These are phyloP conservation scores for Dendroctonus ponderosae DNA, from an alignment of 1,140 invertebrate genomes.

Conservation along the genomic window DNA sequence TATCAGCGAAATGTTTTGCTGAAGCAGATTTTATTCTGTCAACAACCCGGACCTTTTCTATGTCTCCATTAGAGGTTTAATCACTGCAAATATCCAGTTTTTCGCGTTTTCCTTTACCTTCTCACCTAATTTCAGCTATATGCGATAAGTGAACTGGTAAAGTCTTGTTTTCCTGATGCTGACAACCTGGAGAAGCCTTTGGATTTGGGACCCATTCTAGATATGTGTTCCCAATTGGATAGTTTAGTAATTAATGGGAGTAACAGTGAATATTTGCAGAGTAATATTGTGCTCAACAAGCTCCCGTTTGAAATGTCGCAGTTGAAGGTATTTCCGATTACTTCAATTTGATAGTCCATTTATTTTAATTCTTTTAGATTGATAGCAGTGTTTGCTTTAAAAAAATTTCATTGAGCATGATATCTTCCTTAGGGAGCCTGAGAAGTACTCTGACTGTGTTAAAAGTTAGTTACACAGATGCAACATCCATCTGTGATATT, in stretches of 20 bases:
- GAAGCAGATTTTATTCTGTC: conserved; percentile 67
- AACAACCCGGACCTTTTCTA: conserved; percentile 60
- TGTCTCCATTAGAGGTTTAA: conserved; percentile 71
- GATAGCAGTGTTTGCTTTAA: conserved; percentile 40
- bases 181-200: conserved; percentile 63
- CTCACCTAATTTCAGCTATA: conserved; percentile 66
- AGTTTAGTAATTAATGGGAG: conserved; percentile 69
- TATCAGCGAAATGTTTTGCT: conserved; percentile 69
- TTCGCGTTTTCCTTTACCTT: too few relatives aligned
- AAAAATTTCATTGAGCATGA: conserved; percentile 41
- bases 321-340: conserved; percentile 62
- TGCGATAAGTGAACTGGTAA: conserved; percentile 83
- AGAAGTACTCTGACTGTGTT: conserved; percentile 66
- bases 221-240: conserved; percentile 77
- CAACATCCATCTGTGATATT: conserved; percentile 66
- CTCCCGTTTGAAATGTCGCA: conserved; percentile 75
- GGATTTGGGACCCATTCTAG: conserved; percentile 87
- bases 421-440: conserved; percentile 57
- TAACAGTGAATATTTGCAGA: conserved; percentile 63
- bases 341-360: conserved; percentile 28
- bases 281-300: conserved; percentile 80
- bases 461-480: conserved; percentile 60
- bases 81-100: too few relatives aligned
- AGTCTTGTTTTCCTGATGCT: conserved; percentile 76
- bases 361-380: conserved; percentile 57